Conservation (phyloP, 2,888 invertebrate species). For the Diaphora mendica region DNA sequence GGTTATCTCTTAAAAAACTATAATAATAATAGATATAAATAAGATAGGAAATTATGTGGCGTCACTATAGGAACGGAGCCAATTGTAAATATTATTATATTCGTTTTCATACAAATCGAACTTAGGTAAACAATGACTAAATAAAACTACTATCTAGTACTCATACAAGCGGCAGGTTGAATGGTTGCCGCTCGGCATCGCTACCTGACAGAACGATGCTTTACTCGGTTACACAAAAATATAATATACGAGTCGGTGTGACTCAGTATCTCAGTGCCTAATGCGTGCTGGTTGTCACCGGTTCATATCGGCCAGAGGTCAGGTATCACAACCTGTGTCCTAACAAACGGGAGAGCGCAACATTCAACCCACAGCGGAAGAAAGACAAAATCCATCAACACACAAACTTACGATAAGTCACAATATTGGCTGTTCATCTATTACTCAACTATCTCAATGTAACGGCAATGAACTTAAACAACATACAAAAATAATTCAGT, state of each 20-base stretch:
- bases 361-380: constrained; percentile 55
- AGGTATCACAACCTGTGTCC: constrained; percentile 64
- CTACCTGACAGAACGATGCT: constrained; percentile 21
- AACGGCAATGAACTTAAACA: constrained; percentile 66
- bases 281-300: constrained; percentile 21
- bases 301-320: constrained; percentile 43
- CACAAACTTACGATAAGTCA: constrained; percentile 77
- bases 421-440: constrained; percentile 64
- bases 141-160: constrained; percentile 82
- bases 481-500: constrained; percentile 74
- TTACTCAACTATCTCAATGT: constrained; percentile 58
- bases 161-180: constrained; percentile 63
- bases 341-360: constrained; percentile 39
- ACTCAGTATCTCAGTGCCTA: constrained; percentile 6
- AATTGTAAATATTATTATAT: constrained; percentile 70
- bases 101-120: constrained; percentile 76
- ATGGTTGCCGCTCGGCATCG: constrained; percentile 39
- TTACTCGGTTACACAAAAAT: constrained; percentile 4
- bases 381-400: constrained; percentile 63
- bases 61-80: constrained; percentile 82
- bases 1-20: constrained; percentile 72
- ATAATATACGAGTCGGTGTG: neutral
- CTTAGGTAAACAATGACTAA: constrained; percentile 83
- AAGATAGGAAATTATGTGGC: constrained; percentile 78
- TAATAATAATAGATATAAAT: constrained; percentile 74